A percentile compares a stretch with the other conserved stretches of the same genome.
Evolutionary conservation across 1,140 invertebrate genomes (phyloP).

Genomic region (Aphelinus atriplicis): DNA sequence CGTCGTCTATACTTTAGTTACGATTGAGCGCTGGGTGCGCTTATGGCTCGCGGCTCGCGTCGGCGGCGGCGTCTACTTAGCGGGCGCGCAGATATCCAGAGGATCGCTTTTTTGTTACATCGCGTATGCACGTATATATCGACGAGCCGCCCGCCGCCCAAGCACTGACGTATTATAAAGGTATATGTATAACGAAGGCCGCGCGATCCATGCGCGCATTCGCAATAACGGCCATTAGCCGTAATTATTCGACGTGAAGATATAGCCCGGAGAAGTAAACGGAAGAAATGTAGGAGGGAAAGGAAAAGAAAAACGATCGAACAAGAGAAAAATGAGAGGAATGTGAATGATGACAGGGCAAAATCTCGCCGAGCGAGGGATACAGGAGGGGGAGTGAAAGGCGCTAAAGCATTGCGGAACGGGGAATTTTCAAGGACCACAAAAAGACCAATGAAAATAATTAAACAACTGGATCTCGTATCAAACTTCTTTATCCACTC

Average conservation of each 20-base stretch:
- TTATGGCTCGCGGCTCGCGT: conserved; percentile 4
- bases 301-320: conserved; percentile 18
- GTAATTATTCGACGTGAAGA: conserved; percentile 54
- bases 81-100: conserved; percentile 4
- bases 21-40: not conserved
- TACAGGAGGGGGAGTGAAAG: too few species aligned
- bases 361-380: conserved; percentile 1
- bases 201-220: conserved; percentile 43
- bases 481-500: too few species aligned
- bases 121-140: too few species aligned
- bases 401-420: too few species aligned
- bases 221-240: conserved; percentile 56
- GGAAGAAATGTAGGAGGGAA: not conserved
- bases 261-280: conserved; percentile 28
- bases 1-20: not conserved
- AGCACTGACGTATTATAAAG: too few species aligned
- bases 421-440: too few species aligned
- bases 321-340: conserved; percentile 9
- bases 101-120: too few species aligned
- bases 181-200: not conserved
- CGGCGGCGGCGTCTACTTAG: conserved; percentile 41
- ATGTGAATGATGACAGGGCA: conserved; percentile 22
- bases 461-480: too few species aligned
- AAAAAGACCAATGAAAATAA: too few species aligned
- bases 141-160: too few species aligned